phyloP scores from a whole-genome alignment of 2,113 vertebrate species.

The Corythornis vintsioides region DNA sequence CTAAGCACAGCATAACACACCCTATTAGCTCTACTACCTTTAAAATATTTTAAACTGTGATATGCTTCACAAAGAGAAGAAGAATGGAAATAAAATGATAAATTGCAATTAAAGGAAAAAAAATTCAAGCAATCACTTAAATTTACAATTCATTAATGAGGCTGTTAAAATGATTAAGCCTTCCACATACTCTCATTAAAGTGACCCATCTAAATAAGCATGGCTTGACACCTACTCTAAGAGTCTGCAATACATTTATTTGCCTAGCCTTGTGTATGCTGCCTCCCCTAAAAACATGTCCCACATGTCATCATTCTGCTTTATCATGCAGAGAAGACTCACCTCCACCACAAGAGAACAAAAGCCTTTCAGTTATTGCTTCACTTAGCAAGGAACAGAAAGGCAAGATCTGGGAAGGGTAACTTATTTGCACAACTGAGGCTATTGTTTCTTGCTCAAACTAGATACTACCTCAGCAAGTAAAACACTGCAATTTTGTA shows the following conservation, averaged over 20 bases:
- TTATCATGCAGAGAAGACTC: neutral
- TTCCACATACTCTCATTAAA: neutral
- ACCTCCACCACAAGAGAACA: neutral
- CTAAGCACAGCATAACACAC: neutral
- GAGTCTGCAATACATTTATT: neutral
- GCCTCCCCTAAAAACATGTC: neutral
- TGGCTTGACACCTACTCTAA: neutral
- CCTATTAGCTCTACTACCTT: neutral
- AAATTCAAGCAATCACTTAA: neutral
- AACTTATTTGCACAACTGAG: neutral
- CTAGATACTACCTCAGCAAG: neutral
- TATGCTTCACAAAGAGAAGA: neutral
- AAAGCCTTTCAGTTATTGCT: neutral
- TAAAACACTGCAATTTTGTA: neutral
- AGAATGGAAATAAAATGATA: neutral
- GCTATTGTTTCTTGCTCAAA: neutral
- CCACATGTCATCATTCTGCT: neutral
- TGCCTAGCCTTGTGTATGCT: neutral
- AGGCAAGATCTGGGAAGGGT: neutral
- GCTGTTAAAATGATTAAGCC: neutral
- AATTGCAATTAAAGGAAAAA: neutral
- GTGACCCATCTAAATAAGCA: neutral
- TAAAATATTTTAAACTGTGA: neutral
- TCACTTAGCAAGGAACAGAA: neutral
- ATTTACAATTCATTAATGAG: neutral